Base-by-base conservation (phyloP, 2,888 invertebrate genomes). In the Cephus pygmeus region DNA sequence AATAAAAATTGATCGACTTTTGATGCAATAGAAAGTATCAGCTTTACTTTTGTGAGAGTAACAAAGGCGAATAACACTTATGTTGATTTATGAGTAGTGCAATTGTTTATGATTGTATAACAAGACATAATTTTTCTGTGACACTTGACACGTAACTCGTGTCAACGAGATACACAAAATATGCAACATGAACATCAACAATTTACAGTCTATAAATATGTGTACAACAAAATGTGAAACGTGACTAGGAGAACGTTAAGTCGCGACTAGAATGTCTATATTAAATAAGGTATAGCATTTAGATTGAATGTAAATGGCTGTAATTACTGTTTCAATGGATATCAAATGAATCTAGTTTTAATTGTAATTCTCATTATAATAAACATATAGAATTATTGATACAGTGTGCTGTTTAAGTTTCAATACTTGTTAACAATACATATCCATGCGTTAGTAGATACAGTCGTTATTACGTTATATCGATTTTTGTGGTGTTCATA, bases 191-290 rank as follows among this genome's bases (percentile, higher is more conserved):
- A 68, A 77, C 77, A 77, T 69, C 56, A 75, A 40, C 35, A 69
- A 78, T 78, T 77, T 40, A 77, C 40, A 34, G 79, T 82, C 82
- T 85, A 83, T 85, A 82, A 84, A 84, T 82, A 82, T 82, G 75
- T 82, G 80, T 83, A 82, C 79, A 86, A 86, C 81, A 84, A 89
- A 90, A 89, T 88, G 86, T 85, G 88, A 86, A 85, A 85, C 79
- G 86, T 89, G 90, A 90, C 90, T 90, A 90, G 90, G 84, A 88
- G 12, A 83, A 86, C 84, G 87, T 90, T 88, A 88, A 89, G 88
- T 90, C 87, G 87, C 86, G 90, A 90, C 90, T 90, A 90, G 90
- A 89, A 34, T 85, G 85, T 79, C 81, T 78, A 79, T 81, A 80
- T 80, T 82, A 79, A 76, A 80, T 56, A 56, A 56, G 9, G 23